phyloP scores from a whole-genome alignment of 2,797 vertebrate genomes.

The Galaxias olidus region DNA sequence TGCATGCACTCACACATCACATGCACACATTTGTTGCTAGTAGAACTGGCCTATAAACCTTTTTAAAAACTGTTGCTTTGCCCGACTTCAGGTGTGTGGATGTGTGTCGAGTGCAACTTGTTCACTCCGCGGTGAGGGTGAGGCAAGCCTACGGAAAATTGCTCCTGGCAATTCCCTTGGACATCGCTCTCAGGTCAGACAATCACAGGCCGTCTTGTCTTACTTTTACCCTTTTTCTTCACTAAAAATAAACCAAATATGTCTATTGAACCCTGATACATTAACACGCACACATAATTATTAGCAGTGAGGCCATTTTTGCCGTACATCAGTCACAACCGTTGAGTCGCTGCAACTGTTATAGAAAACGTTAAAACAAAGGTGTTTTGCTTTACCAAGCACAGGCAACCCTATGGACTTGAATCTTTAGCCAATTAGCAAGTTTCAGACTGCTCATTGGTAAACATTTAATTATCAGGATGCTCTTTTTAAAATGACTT shows the following conservation, averaged over 20 bases:
- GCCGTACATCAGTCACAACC: no score
- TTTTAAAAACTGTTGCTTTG: no score
- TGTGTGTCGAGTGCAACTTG: constrained; percentile 91
- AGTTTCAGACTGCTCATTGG: no score
- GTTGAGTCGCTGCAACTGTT: no score
- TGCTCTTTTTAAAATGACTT: not conserved
- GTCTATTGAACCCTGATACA: not conserved
- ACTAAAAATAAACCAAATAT: not conserved
- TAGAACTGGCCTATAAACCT: no score
- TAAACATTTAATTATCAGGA: no score
- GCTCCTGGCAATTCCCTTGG: constrained; percentile 88
- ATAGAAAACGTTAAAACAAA: no score
- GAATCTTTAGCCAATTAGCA: no score
- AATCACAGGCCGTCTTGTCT: not conserved
- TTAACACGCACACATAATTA: no score
- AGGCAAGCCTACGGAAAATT: constrained; percentile 94
- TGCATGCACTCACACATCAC: not conserved
- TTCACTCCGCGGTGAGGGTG: constrained; percentile 88
- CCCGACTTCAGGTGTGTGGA: constrained; percentile 85
- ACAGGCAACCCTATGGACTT: no score
- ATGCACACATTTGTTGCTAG: not conserved
- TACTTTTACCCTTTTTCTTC: not conserved
- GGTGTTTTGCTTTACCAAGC: no score
- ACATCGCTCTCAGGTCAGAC: constrained; percentile 88
- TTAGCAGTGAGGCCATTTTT: no score